phyloP scores from a whole-genome alignment of 2,797 vertebrate genomes.

The Rhincodon typus region DNA sequence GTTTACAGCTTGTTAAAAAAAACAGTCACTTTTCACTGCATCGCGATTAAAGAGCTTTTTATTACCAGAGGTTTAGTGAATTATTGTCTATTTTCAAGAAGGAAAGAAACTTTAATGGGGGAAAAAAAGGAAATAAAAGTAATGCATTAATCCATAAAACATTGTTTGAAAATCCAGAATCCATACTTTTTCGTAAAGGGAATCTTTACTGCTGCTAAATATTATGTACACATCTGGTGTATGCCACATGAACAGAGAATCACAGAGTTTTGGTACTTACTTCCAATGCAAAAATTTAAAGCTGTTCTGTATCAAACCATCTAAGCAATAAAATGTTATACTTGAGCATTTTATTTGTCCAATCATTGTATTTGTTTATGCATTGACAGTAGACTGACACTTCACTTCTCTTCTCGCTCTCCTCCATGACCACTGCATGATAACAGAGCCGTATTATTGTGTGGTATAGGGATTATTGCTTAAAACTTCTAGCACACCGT shows the following conservation, averaged over 20 bases:
- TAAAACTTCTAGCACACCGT: not conserved
- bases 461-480: not conserved
- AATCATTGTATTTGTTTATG: not conserved
- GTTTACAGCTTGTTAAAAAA: slow-evolving; percentile 38
- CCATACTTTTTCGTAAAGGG: slow-evolving; percentile 78
- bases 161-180: slow-evolving; percentile 54
- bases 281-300: slow-evolving; percentile 72
- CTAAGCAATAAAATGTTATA: slow-evolving; percentile 93
- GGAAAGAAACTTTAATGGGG: slow-evolving; percentile 56
- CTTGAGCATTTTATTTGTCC: slow-evolving; percentile 49
- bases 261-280: slow-evolving; percentile 77
- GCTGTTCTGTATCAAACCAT: slow-evolving; percentile 86
- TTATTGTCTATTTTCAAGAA: slow-evolving; percentile 54
- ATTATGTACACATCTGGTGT: slow-evolving; percentile 68
- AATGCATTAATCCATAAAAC: slow-evolving; percentile 29
- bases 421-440: not conserved
- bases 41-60: slow-evolving; percentile 42
- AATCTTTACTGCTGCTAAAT: slow-evolving; percentile 76
- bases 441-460: not conserved
- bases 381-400: not conserved
- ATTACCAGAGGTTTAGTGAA: slow-evolving; percentile 40
- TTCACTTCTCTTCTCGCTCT: not conserved
- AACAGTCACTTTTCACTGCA: slow-evolving; percentile 36
- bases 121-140: slow-evolving; percentile 35
- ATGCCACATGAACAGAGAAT: slow-evolving; percentile 75